Conservation (phyloP, 2,797 vertebrate genomes). For the Choloepus didactylus region DNA sequence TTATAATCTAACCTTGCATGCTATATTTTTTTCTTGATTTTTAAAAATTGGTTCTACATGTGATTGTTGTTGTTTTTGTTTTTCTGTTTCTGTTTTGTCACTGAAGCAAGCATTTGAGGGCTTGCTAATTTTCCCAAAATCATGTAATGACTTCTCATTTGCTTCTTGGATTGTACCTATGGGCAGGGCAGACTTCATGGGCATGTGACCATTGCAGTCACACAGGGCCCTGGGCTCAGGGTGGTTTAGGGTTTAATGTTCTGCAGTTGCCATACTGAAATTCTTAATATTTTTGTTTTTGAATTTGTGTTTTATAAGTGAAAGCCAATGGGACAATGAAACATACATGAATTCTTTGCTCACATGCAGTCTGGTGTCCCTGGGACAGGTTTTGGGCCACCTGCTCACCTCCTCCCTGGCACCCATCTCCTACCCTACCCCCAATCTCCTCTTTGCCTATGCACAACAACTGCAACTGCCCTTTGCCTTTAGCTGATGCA, state of each 20-base stretch:
- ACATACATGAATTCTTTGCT: neutral
- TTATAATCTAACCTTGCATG: neutral
- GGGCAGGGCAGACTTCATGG: neutral
- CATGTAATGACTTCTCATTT: neutral
- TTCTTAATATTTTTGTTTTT: neutral
- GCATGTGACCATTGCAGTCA: neutral
- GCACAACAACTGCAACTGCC: neutral
- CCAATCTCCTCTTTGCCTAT: neutral
- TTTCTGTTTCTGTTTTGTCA: neutral
- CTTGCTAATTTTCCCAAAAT: neutral
- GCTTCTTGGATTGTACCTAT: neutral
- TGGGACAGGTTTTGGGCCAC: neutral
- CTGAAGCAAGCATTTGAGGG: neutral
- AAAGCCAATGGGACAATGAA: neutral
- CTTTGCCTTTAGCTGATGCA: neutral
- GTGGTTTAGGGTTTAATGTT: neutral
- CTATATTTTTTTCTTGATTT: neutral
- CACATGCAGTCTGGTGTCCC: neutral
- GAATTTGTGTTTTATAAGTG: neutral
- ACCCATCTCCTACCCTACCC: no score
- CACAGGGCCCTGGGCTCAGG: neutral
- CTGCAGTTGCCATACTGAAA: neutral
- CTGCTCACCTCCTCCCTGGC: neutral
- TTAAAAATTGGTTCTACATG: neutral
- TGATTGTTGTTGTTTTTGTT: neutral